A percentile compares a stretch with the other conserved stretches of the same genome.
Conservation (phyloP, 2,113 vertebrate genomes). For the Dasyurus viverrinus region DNA sequence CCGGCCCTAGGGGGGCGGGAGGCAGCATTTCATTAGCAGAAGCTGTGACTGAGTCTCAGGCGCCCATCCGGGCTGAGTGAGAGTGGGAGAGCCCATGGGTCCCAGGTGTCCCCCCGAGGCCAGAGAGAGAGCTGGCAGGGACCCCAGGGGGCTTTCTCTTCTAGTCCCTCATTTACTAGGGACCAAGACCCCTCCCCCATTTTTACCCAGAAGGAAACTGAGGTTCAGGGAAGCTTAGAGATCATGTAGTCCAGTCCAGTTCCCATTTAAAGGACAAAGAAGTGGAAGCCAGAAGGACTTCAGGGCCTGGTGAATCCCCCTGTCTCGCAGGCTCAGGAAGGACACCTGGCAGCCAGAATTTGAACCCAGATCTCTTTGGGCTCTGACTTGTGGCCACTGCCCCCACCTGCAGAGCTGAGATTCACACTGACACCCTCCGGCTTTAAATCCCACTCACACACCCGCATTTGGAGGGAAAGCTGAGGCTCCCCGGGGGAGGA, state of each 20-base stretch:
- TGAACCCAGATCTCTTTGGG: not conserved
- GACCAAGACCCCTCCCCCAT: too few relatives aligned
- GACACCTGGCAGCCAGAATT: not conserved
- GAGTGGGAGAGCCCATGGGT: not conserved
- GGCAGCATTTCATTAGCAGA: slow-evolving; percentile 72
- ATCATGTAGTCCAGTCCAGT: not conserved
- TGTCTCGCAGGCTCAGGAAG: not conserved
- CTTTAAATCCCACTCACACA: not conserved
- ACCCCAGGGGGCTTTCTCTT: not conserved
- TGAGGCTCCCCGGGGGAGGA: not conserved
- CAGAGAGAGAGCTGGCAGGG: too few relatives aligned
- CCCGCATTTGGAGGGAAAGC: too few relatives aligned
- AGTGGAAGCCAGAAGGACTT: not conserved
- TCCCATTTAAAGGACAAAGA: not conserved
- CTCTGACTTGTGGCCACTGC: too few relatives aligned
- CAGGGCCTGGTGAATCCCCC: not conserved
- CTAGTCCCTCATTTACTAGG: not conserved
- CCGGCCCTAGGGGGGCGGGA: slow-evolving; percentile 55
- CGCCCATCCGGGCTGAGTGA: slow-evolving; percentile 10
- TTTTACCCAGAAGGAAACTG: not conserved
- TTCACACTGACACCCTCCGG: not conserved
- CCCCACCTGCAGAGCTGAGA: not conserved
- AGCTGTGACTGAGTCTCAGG: slow-evolving; percentile 72
- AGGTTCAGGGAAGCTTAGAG: not conserved
- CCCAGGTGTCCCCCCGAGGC: not conserved